Evolutionary conservation across 2,113 vertebrate species (phyloP).

Genomic region (Gorilla gorilla): DNA sequence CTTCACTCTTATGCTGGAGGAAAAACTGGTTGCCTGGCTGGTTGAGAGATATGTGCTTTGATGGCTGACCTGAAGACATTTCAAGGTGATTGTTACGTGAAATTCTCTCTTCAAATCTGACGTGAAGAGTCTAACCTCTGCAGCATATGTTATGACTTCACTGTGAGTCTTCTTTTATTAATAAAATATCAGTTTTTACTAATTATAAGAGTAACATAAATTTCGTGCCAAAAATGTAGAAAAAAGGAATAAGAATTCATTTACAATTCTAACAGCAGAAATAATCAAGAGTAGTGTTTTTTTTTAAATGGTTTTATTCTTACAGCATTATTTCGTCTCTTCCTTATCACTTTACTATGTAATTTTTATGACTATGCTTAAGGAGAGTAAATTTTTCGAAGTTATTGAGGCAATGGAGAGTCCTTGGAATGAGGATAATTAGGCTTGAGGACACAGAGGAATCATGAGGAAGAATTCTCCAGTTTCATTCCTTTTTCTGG

Average conservation of each 20-base stretch:
- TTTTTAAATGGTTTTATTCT: background rate
- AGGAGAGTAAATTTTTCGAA: background rate
- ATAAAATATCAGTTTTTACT: background rate
- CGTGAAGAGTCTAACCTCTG: background rate
- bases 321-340: background rate
- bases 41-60: background rate
- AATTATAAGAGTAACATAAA: background rate
- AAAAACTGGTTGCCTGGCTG: background rate
- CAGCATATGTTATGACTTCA: background rate
- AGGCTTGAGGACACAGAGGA: background rate
- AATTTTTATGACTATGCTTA: background rate
- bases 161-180: background rate
- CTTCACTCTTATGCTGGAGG: background rate
- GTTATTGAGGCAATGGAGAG: background rate
- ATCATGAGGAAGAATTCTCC: background rate
- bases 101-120: background rate
- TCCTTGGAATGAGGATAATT: background rate
- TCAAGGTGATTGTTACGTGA: background rate
- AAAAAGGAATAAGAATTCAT: background rate
- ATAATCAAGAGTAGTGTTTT: background rate
- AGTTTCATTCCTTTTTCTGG: background rate
- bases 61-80: background rate
- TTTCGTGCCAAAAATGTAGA: background rate
- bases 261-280: background rate
- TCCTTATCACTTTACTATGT: background rate